Conservation (phyloP, 2,797 vertebrate species). For the Nannoperca australis region DNA sequence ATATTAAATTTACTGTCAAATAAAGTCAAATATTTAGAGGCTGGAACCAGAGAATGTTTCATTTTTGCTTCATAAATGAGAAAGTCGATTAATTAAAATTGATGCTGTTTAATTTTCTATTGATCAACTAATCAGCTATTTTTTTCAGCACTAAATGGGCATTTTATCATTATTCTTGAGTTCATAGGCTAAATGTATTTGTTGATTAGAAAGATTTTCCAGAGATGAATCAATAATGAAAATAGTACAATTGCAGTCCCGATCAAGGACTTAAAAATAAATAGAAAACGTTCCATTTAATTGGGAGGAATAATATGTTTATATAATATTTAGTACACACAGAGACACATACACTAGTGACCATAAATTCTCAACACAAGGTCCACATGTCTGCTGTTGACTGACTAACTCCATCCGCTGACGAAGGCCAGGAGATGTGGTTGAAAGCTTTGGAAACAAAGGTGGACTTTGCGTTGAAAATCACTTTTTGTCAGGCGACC, state of each 20-base stretch:
- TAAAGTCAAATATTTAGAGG: conserved; percentile 38
- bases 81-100: not conserved
- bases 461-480: conserved; percentile 49
- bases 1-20: not conserved
- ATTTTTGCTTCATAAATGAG: conserved; percentile 4
- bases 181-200: conserved; percentile 11
- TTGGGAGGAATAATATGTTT: conserved; percentile 52
- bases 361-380: conserved; percentile 51
- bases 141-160: conserved; percentile 1
- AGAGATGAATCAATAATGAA: conserved; percentile 37
- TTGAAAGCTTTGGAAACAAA: conserved; percentile 30
- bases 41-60: not conserved
- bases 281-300: conserved; percentile 52
- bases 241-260: conserved; percentile 45
- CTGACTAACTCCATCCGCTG: not conserved
- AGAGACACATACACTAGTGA: conserved; percentile 65
- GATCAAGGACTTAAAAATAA: conserved; percentile 51
- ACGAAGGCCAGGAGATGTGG: conserved; percentile 28
- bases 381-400: conserved; percentile 23
- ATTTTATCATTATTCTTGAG: conserved; percentile 11
- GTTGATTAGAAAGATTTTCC: conserved; percentile 34
- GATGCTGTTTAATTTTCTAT: conserved; percentile 9
- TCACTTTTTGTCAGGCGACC: conserved; percentile 29
- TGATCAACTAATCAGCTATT: conserved; percentile 5
- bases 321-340: conserved; percentile 54